phyloP scores from a whole-genome alignment of 92 coral and sea anemone species.

The Palythoa grandiflora region DNA sequence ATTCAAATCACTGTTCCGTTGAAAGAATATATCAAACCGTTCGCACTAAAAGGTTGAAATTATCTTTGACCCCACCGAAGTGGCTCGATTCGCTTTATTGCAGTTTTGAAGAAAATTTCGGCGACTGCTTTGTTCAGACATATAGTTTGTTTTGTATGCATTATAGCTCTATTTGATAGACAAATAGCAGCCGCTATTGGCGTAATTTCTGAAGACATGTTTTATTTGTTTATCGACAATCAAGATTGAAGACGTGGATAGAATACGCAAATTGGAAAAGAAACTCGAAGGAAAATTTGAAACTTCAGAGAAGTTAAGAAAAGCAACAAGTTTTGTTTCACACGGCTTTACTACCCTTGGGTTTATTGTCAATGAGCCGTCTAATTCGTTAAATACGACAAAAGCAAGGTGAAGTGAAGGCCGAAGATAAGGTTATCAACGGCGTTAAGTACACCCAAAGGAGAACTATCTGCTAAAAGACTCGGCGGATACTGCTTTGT shows the following conservation, averaged over 20 bases:
- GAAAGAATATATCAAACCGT: neutral
- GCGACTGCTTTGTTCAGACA: constrained; percentile 11
- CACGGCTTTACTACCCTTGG: neutral
- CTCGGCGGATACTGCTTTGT: neutral
- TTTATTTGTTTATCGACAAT: neutral
- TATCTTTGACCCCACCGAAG: neutral
- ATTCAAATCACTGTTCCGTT: neutral
- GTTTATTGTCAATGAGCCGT: constrained; percentile 5
- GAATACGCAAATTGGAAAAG: constrained; percentile 3
- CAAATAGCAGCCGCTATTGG: constrained; percentile 34
- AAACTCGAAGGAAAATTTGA: neutral
- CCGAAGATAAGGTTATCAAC: neutral
- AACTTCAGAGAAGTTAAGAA: neutral
- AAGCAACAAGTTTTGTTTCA: neutral
- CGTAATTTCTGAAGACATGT: constrained; percentile 3
- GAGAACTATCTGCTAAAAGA: neutral
- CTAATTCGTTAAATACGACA: constrained; percentile 1
- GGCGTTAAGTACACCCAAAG: neutral
- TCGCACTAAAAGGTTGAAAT: neutral
- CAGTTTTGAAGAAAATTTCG: neutral
- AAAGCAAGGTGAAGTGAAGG: neutral
- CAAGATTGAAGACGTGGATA: neutral
- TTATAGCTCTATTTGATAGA: constrained; percentile 40
- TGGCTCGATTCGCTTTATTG: neutral
- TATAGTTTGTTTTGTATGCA: constrained; percentile 22